Percentiles rank a stretch among this genome's conserved stretches.
Conservation (phyloP, 1,140 invertebrate genomes). For the Drosophila yakuba region DNA sequence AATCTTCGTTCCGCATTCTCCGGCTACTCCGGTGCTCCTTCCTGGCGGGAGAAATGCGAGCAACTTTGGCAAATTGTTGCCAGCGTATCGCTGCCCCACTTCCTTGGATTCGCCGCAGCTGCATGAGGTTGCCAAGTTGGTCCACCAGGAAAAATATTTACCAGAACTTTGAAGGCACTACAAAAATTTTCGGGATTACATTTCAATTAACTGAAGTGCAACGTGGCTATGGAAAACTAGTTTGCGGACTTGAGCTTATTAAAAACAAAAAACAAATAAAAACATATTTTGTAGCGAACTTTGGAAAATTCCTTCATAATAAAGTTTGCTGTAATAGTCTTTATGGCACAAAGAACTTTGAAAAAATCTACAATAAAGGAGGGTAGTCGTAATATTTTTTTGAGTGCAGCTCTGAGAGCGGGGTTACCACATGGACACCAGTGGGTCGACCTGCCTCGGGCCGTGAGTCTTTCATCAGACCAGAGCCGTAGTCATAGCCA, state of each 20-base stretch:
- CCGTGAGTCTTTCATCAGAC: constrained; percentile 47
- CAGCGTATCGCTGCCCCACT: constrained; percentile 1
- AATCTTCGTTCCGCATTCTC: constrained; percentile 1
- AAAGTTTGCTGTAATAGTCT: not conserved
- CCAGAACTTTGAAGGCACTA: not conserved
- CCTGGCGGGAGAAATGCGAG: constrained; percentile 50
- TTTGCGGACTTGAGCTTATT: not conserved
- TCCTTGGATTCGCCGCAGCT: constrained; percentile 30
- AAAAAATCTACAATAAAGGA: too few relatives aligned
- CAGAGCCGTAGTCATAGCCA: not conserved
- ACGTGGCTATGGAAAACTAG: too few relatives aligned
- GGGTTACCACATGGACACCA: constrained; percentile 36
- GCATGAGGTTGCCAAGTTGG: constrained; percentile 53
- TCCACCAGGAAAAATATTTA: constrained; percentile 23
- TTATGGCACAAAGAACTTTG: too few relatives aligned
- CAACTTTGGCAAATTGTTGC: constrained; percentile 75
- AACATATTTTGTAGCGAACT: too few relatives aligned
- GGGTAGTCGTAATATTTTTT: not conserved
- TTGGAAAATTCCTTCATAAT: not conserved
- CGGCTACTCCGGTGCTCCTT: not conserved
- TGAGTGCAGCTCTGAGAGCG: constrained; percentile 2
- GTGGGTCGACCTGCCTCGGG: constrained; percentile 48
- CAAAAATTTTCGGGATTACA: not conserved
- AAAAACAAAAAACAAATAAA: not conserved
- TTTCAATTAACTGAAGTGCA: not conserved